Base-by-base conservation (phyloP, 2,797 vertebrate genomes). In the Gallinago nigripennis region DNA sequence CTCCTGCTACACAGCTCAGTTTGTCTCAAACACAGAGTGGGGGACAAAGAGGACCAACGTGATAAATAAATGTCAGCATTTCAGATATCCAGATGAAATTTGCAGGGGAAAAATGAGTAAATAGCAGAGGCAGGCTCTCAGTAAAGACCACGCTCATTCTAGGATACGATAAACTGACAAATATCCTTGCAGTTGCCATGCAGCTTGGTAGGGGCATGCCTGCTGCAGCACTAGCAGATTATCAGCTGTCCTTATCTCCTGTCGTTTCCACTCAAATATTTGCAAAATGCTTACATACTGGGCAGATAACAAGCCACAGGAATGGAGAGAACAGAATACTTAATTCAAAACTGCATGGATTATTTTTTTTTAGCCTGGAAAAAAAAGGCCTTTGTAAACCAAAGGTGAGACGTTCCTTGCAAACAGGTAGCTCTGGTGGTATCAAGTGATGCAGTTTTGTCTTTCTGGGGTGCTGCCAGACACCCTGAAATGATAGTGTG, bases 231-330 rank as follows among this genome's bases (percentile, higher is more conserved):
- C 39, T 9, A 54, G 69, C 54, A 63, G 45, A 63, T 61, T 82
- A 86, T 90, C 81, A 69, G 68, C 57, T 64, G 57, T 41, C 70
- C 77, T 93, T 95, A 96, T 95, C 93, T 92, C 82, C 48, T 18
- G 15, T 65, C 17, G 5, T 90, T 94, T 96, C 94, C 90, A 92
- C 90, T 82, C 75, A 95, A 96, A 89, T 89, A 94, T 92, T 96
- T 95, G 92, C 75, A 69, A 82, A 95, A 69, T 24, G 79, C 81
- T 94, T 78, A 82, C 75, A 64, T 7, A 28, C 28, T 13, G 45
- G 33, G 33, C 28, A 95, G 92, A 94, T 92, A 96, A 94, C 63
- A 92, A 90, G 19, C 86, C 94, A 61, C 83, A 93, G 64, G 73
- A 83, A 84, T 27, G 68, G 71, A 57, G 60, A 94, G 72, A 82